Percentiles rank a stretch among this genome's conserved stretches.
Conservation (phyloP, 37 sponge, comb jelly and placozoan genomes). For the Tethya wilhelma region DNA sequence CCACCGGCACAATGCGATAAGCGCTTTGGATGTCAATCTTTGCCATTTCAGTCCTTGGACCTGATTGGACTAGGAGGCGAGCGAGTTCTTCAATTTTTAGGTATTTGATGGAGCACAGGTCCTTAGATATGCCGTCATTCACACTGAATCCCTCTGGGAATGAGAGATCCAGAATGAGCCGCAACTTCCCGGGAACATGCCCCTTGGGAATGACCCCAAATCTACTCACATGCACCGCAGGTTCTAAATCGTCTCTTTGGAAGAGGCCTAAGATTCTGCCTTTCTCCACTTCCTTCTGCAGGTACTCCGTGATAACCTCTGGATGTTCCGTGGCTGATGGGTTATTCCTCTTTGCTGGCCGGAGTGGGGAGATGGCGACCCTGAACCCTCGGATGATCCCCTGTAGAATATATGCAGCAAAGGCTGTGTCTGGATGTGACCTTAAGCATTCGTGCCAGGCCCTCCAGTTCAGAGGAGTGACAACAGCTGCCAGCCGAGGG, state of each 20-base stretch:
- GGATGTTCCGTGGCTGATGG: constrained; percentile 14
- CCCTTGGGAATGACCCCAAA: constrained; percentile 41
- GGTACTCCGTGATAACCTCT: constrained; percentile 23
- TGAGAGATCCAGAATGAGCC: constrained; percentile 49
- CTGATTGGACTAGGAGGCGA: neutral
- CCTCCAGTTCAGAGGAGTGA: constrained; percentile 8
- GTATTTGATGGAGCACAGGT: constrained; percentile 35
- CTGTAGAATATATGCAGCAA: constrained; percentile 10
- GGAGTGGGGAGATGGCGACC: neutral
- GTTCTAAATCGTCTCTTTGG: neutral
- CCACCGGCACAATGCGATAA: constrained; percentile 49
- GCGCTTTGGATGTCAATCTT: constrained; percentile 51
- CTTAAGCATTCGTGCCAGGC: constrained; percentile 2
- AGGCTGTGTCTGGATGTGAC: constrained; percentile 23
- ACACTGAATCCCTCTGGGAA: constrained; percentile 37
- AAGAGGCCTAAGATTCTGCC: constrained; percentile 29
- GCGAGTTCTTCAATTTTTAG: constrained; percentile 31
- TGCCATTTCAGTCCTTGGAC: constrained; percentile 26
- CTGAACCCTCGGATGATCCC: constrained; percentile 21
- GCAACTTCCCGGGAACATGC: constrained; percentile 35
- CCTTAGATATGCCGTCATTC: constrained; percentile 34
- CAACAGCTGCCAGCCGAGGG: neutral
- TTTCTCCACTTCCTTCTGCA: neutral
- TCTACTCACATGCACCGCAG: constrained; percentile 21
- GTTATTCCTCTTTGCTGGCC: constrained; percentile 11